Base-by-base conservation (phyloP, 2,888 invertebrate species). In the Gasteruption jaculator region DNA sequence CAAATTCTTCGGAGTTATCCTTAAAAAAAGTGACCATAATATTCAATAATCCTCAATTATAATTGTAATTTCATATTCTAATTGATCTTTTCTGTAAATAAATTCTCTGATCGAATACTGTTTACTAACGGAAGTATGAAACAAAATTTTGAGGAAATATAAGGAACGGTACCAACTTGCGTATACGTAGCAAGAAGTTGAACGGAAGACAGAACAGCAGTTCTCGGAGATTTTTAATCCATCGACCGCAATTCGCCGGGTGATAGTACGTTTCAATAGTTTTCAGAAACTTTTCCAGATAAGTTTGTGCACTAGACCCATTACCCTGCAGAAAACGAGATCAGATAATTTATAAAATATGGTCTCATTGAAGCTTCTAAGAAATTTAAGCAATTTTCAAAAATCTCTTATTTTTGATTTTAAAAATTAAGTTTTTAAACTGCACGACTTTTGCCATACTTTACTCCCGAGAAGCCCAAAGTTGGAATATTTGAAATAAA, bases 261-360 rank as follows among this genome's bases (percentile, higher is more conserved):
- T 95, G 89, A 56, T 86, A 82, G 71, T 91, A 94, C 4, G 90
- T 86, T 66, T 91, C 89, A 3, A 92, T 74, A 0, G 87, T 84
- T 52, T 82, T 84, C 61, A 94, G 80, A 61, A 94, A 83, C 56
- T 86, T 84, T 41, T 82, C 80, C 37, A 95, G 73, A 58, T 91
- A 83, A 35, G 78, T 77, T 61, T 88, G 80, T 1, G 82, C 80
- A 35, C 76, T 73, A 12, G 82, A 83, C 35, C 81, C 78, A 2
- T 84, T 83, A 30, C 83, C 82, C 71, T 89, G 73, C 10, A 74
- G 74, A 30, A 6, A n/a, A n/a, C n/a, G n/a, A n/a, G n/a, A n/a
- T n/a, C n/a, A 29, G 21, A 20, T 7, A 4, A 21, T 25, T 25
- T 38, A 19, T 20, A 18, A 25, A 12, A 14, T 34, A 34, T 14